Base-by-base conservation (phyloP, 2,888 invertebrate genomes). In the Rosalia funebris region DNA sequence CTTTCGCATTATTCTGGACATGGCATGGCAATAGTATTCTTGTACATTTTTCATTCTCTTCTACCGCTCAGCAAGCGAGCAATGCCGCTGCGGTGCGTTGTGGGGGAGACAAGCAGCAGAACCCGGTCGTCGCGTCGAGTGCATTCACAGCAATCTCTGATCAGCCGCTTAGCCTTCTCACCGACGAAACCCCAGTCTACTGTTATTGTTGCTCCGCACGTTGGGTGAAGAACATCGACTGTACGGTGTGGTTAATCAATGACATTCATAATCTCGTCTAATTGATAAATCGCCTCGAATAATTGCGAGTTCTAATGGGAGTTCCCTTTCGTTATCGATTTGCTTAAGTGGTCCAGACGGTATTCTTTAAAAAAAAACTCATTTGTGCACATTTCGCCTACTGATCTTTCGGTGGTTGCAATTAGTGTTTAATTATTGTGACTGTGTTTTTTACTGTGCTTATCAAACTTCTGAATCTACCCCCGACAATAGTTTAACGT, bases 111-210 rank as follows among this genome's bases (percentile, higher is more conserved):
- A 64, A 66, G 68, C 46, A 68, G 64, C 58, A 68, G 70, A 71
- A 76, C 69, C 74, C 71, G 74, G 73, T 70, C 73, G 76, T 74
- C 75, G 74, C 75, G 73, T 66, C 65, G 76, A 77, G 77, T 77
- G 75, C 78, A 78, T 78, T 79, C 78, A 77, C 77, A 76, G 77
- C 76, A 76, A 75, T 75, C 75, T 73, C 70, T 68, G 75, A 75
- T 74, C 75, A 68, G 64, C 68, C 65, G 68, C 65, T 63, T 63
- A n/a, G 50, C 61, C 61, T 61, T 58, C 53, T 53, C 41, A 11
- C 32, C 19, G 53, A 16, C 58, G 59, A 60, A 52, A 52, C 57
- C 54, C 42, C 57, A 62, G 62, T 52, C 53, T 67, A 59, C 61
- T 62, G 69, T 70, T 74, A 74, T 71, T 74, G 68, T 66, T 60